Evolutionary conservation across 2,888 invertebrate species (phyloP).

Genomic region (Psococerastis gibbosa): DNA sequence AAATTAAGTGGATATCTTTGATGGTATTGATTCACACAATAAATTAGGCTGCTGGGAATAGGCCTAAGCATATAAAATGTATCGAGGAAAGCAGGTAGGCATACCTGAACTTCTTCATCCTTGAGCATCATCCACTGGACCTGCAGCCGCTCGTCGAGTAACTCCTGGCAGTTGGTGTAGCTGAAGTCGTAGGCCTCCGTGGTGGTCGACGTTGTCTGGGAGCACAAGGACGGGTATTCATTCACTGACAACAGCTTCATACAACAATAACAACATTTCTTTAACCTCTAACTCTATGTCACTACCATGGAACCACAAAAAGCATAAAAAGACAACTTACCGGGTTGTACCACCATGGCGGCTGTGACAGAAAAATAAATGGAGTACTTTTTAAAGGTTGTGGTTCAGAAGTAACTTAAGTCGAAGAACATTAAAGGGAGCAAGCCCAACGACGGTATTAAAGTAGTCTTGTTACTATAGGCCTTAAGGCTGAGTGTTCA

Average conservation of each 20-base stretch:
- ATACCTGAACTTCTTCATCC: slow-evolving; percentile 23
- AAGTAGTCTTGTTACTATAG: no score
- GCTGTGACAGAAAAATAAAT: slow-evolving; percentile 32
- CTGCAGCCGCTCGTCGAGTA: slow-evolving; percentile 63
- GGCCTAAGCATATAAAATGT: no score
- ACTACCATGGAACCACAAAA: neutral
- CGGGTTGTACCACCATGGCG: slow-evolving; percentile 85
- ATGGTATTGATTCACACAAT: no score
- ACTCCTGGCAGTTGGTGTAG: slow-evolving; percentile 61
- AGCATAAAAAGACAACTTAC: slow-evolving; percentile 40
- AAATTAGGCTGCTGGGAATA: no score
- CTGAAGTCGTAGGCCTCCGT: slow-evolving; percentile 34
- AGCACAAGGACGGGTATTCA: slow-evolving; percentile 13
- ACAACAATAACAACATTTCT: neutral
- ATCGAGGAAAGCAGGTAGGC: no score
- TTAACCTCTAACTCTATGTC: neutral
- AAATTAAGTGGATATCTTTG: no score
- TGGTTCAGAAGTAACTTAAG: no score
- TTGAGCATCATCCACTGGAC: slow-evolving; percentile 65
- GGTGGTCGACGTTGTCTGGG: slow-evolving; percentile 59
- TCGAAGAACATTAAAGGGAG: no score
- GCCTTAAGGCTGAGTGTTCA: no score
- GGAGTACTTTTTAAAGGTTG: no score
- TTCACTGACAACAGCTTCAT: neutral
- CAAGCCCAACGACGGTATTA: no score